Percentiles rank a stretch among this genome's conserved stretches.
Conservation (phyloP, 2,113 vertebrate genomes). For the Plectropomus leopardus region DNA sequence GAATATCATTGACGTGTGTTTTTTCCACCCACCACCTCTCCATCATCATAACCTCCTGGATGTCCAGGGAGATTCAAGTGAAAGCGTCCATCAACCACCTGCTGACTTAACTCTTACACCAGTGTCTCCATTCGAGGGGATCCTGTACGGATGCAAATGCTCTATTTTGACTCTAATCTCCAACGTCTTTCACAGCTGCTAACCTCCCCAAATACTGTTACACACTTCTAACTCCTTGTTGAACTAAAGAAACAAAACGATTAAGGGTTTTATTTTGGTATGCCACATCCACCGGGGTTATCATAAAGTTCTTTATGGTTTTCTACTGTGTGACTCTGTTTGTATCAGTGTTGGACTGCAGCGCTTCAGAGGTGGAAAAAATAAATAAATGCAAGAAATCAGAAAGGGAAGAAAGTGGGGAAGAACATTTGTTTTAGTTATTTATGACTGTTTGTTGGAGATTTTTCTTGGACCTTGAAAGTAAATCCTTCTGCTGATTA, state of each 20-base stretch:
- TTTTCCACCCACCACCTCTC: background rate
- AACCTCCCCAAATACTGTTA: background rate
- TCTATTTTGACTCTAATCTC: background rate
- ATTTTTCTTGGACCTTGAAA: background rate
- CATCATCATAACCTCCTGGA: background rate
- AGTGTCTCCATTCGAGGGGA: background rate
- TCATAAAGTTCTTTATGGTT: background rate
- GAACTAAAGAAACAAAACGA: background rate
- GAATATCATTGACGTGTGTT: background rate
- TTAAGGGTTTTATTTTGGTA: background rate
- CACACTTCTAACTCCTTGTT: background rate
- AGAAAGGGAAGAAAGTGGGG: background rate
- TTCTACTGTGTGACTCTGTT: background rate
- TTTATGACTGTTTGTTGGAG: background rate
- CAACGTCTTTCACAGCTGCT: background rate
- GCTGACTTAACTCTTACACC: background rate
- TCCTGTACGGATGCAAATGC: background rate
- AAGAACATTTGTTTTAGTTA: background rate
- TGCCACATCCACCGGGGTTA: background rate
- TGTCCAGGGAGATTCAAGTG: background rate
- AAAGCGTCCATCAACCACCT: background rate
- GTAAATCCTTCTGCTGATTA: background rate
- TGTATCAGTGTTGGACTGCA: background rate
- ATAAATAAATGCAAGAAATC: background rate
- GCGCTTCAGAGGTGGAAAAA: background rate